Base-by-base conservation (phyloP, 2,113 vertebrate species). In the Morone saxatilis region DNA sequence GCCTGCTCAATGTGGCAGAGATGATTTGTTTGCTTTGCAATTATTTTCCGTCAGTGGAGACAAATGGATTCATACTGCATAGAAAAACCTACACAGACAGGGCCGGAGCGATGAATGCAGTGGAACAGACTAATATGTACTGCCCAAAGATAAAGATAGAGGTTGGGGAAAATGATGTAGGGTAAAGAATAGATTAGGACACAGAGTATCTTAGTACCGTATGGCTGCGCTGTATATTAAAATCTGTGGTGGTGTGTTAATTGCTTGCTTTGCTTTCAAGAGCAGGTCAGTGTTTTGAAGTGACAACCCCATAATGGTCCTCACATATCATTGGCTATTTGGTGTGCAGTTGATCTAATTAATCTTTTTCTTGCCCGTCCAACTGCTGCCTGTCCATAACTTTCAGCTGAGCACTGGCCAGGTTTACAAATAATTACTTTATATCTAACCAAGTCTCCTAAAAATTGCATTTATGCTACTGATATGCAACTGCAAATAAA, bases 21-120 rank as follows among this genome's bases (percentile, higher is more conserved):
- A 93, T 98, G 96, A 99, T 97, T 96, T 98, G 98, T 98, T 98
- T 97, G 97, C 96, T 98, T 98, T 97, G 96, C 96, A 95, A 97
- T 98, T 99, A 97, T 97, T 97, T 98, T 98, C 95, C 94, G 81
- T 97, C 97, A 97, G 96, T 96, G 96, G 97, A 98, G 96, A 98
- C 96, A 97, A 97, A 98, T 97, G 96, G 97, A 96, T 96, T 97
- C 95, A 95, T 96, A 94, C 92, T 84, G 95, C 95, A 96, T 84
- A 91, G 89, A 89, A 72, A 90, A 89, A 90, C 76, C 85, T 73
- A 85, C 79, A 89, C 84, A 89, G 93, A 96, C 96, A 90, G 91
- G 95, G 93, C 95, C 72, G 47, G 68, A 86, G 85, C 48, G 22
- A 67, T 68, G 83, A 88, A 78, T 50, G 65, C 63, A 73, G 60